Percentiles rank a stretch among this genome's conserved stretches.
phyloP scores from a whole-genome alignment of 2,888 invertebrate genomes.

The Anticlea derivata region DNA sequence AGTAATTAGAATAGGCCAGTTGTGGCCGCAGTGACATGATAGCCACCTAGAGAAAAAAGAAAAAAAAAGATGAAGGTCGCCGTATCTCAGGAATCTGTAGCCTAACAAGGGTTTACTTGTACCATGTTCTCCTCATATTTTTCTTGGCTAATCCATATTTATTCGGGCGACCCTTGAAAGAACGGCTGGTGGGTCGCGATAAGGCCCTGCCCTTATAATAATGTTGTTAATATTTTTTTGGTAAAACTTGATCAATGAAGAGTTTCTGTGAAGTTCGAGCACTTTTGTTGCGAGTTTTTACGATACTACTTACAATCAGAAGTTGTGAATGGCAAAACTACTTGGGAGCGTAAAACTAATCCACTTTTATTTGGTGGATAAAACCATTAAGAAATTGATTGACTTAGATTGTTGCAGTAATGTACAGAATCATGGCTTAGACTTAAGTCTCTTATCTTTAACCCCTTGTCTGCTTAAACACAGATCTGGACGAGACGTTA shows the following conservation, averaged over 20 bases:
- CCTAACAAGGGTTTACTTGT: slow-evolving; percentile 54
- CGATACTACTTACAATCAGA: slow-evolving; percentile 22
- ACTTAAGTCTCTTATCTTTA: too few species aligned
- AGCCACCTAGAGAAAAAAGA: too few species aligned
- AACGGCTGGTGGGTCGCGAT: slow-evolving; percentile 61
- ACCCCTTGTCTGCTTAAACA: too few species aligned
- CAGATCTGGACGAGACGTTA: too few species aligned
- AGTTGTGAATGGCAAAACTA: slow-evolving; percentile 26
- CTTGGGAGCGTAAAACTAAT: slow-evolving; percentile 21
- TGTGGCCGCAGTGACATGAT: too few species aligned
- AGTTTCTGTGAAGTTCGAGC: slow-evolving; percentile 19
- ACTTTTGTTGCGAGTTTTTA: slow-evolving; percentile 24
- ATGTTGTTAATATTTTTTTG: slow-evolving; percentile 59
- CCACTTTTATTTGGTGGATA: slow-evolving; percentile 28
- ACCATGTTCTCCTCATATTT: slow-evolving; percentile 62
- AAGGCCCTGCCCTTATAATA: slow-evolving; percentile 56
- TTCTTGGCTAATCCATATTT: slow-evolving; percentile 75
- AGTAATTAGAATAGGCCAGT: too few species aligned
- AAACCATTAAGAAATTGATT: slow-evolving; percentile 30
- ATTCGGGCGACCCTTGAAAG: slow-evolving; percentile 66
- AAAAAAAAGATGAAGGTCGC: too few species aligned
- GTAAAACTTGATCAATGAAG: slow-evolving; percentile 41
- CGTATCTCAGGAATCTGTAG: not conserved
- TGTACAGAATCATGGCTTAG: too few species aligned
- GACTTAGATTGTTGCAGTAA: too few species aligned